Conservation (phyloP, 2,797 vertebrate genomes). For the Galago senegalensis region DNA sequence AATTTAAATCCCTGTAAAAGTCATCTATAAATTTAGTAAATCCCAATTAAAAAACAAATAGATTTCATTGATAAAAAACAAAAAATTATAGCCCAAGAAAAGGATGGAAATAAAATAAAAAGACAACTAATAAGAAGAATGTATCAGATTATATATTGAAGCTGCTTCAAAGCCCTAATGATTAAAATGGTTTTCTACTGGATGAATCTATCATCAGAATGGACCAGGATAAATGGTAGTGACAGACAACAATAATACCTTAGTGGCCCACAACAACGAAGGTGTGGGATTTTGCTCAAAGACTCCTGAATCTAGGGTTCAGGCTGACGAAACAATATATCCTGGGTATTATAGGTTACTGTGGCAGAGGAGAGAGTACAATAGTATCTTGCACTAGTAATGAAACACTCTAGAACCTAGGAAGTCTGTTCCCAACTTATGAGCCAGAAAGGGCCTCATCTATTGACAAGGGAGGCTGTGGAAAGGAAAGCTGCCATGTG, state of each 20-base stretch:
- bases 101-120: not conserved
- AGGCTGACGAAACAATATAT: not conserved
- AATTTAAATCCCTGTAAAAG: conserved; percentile 27
- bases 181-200: conserved; percentile 1
- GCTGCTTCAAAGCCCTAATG: not conserved
- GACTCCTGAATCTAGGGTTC: not conserved
- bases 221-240: not conserved
- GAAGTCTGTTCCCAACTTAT: not conserved
- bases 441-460: not conserved
- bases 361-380: not conserved
- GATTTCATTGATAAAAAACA: conserved; percentile 26
- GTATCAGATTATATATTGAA: not conserved
- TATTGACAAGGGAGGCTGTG: not conserved
- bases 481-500: not conserved
- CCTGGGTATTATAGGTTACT: not conserved
- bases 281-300: not conserved
- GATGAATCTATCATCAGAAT: not conserved
- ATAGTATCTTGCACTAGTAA: not conserved
- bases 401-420: not conserved
- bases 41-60: not conserved
- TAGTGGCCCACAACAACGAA: not conserved
- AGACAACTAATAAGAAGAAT: not conserved
- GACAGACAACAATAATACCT: not conserved
- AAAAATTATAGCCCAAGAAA: not conserved
- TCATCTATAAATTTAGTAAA: not conserved